phyloP scores from a whole-genome alignment of 1,140 invertebrate genomes.

The Zaprionus ghesquierei region DNA sequence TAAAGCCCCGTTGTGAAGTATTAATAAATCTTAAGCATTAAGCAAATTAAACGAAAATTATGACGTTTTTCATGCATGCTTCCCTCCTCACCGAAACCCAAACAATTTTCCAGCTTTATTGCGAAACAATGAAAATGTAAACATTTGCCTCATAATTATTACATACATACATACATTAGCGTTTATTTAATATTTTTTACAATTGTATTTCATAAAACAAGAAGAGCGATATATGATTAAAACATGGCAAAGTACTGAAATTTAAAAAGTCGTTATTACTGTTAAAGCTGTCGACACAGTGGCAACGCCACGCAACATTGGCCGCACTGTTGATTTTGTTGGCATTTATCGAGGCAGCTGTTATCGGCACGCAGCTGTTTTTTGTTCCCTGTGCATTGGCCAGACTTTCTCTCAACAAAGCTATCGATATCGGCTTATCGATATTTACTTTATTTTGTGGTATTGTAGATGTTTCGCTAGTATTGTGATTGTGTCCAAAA shows the following conservation, averaged over 20 bases:
- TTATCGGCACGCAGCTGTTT: conserved; percentile 5
- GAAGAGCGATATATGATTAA: conserved; percentile 34
- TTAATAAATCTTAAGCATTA: conserved; percentile 47
- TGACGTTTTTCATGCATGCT: conserved; percentile 15
- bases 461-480: conserved; percentile 44
- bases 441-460: conserved; percentile 44
- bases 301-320: neutral
- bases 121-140: conserved; percentile 45
- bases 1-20: conserved; percentile 39
- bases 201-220: conserved; percentile 66
- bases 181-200: conserved; percentile 68
- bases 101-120: neutral
- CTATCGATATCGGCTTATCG: conserved; percentile 30
- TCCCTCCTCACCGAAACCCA: neutral
- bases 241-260: conserved; percentile 1
- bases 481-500: conserved; percentile 77
- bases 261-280: neutral
- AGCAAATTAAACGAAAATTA: conserved; percentile 25
- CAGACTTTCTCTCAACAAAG: too few species aligned
- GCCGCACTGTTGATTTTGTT: neutral
- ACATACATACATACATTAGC: conserved; percentile 51
- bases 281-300: neutral
- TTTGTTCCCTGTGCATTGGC: neutral
- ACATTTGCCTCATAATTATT: conserved; percentile 73
- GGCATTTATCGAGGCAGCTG: neutral